Percentiles rank a stretch among this genome's conserved stretches.
phyloP scores from a whole-genome alignment of 2,888 invertebrate species.

The Phoenoteleia sp. region DNA sequence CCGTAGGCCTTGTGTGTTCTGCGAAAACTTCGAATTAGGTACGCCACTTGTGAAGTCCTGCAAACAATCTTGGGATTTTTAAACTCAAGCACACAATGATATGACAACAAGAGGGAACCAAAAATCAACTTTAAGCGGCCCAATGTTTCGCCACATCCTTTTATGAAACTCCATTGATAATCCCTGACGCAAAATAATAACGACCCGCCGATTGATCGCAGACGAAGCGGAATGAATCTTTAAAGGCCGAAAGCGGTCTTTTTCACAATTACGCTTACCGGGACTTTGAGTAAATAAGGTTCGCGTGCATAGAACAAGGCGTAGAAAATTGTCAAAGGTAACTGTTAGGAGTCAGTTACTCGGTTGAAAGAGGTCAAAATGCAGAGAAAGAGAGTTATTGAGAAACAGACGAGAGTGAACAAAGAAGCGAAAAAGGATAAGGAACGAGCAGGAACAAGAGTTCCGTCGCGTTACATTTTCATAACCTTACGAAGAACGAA shows the following conservation, averaged over 20 bases:
- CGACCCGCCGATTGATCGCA: slow-evolving; percentile 11
- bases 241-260: slow-evolving; percentile 4
- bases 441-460: slow-evolving; percentile 75
- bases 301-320: slow-evolving; percentile 43
- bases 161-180: not conserved
- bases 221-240: slow-evolving; percentile 50
- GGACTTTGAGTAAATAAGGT: slow-evolving; percentile 51
- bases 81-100: slow-evolving; percentile 30
- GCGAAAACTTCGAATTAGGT: slow-evolving; percentile 75
- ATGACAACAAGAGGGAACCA: not conserved
- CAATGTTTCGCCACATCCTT: not conserved
- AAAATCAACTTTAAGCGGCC: not conserved
- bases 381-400: slow-evolving; percentile 47
- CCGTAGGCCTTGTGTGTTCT: slow-evolving; percentile 60
- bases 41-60: slow-evolving; percentile 74
- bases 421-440: slow-evolving; percentile 56
- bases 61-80: slow-evolving; percentile 77
- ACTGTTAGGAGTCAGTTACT: slow-evolving; percentile 48
- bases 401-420: slow-evolving; percentile 55
- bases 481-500: slow-evolving; percentile 79
- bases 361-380: slow-evolving; percentile 55
- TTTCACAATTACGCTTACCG: slow-evolving; percentile 39
- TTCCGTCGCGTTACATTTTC: slow-evolving; percentile 81
- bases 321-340: slow-evolving; percentile 63
- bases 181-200: slow-evolving; percentile 8